Conservation (phyloP, 2,888 invertebrate species). For the Plutella xylostella region DNA sequence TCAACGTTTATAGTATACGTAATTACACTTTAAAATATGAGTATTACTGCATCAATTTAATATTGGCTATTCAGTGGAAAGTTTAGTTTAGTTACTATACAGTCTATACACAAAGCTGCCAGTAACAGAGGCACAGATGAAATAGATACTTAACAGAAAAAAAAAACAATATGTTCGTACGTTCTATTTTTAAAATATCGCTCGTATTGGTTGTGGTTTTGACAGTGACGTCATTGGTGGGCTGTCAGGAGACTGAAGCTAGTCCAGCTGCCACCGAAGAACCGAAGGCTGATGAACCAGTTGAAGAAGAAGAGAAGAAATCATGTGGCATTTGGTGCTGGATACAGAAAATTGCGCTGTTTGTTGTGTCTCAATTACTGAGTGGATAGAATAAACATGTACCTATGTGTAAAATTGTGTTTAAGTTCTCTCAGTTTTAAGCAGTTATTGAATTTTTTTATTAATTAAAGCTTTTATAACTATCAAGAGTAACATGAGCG, state of each 20-base stretch:
- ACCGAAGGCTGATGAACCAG: conserved; percentile 31
- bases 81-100: neutral
- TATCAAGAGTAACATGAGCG: too few species aligned
- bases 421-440: too few species aligned
- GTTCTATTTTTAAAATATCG: neutral
- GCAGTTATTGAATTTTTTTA: too few species aligned
- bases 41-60: too few species aligned
- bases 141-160: neutral
- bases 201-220: conserved; percentile 23
- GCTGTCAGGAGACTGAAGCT: conserved; percentile 44
- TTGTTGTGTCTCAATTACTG: conserved; percentile 56
- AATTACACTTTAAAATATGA: too few species aligned
- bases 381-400: conserved; percentile 30
- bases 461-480: too few species aligned
- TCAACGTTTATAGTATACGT: too few species aligned
- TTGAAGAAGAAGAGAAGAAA: conserved; percentile 54
- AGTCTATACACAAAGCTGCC: neutral
- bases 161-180: neutral
- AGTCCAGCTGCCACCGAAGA: conserved; percentile 28
- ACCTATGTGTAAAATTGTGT: too few species aligned
- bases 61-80: too few species aligned
- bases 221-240: conserved; percentile 28
- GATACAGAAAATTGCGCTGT: conserved; percentile 65
- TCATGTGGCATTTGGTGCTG: conserved; percentile 65
- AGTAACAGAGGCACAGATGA: neutral